These are phyloP conservation scores for Trichopria drosophilae DNA, from an alignment of 2,888 invertebrate genomes.

Conservation along the genomic window DNA sequence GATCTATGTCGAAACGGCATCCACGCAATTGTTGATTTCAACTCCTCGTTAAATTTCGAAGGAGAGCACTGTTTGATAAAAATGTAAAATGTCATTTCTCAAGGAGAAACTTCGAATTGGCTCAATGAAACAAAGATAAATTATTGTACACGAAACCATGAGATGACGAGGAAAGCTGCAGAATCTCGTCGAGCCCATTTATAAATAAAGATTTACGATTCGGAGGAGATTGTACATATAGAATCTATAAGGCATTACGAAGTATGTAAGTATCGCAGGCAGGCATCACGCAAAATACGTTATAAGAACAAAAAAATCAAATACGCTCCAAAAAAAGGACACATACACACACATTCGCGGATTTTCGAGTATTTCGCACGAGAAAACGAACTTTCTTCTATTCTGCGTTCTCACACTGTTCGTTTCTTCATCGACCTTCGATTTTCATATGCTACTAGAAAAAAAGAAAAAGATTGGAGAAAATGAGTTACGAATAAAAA, in stretches of 20 bases:
- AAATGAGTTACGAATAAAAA: constrained; percentile 30
- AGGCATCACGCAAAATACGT: not conserved
- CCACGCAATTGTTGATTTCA: no score
- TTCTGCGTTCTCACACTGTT: constrained; percentile 31
- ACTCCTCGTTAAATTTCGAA: no score
- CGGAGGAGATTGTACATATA: no score
- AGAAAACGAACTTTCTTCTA: constrained; percentile 29
- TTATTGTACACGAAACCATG: no score
- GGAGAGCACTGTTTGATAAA: no score
- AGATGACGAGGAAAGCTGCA: constrained; percentile 9
- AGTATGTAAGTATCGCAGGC: constrained; percentile 3
- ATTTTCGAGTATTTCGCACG: no score
- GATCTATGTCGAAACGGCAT: no score
- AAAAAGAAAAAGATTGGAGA: constrained; percentile 16
- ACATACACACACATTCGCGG: no score
- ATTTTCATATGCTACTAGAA: constrained; percentile 35
- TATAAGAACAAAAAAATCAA: constrained; percentile 4
- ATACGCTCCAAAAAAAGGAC: constrained; percentile 17
- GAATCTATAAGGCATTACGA: not conserved
- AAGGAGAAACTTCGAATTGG: no score
- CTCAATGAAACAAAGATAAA: no score
- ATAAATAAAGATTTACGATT: no score
- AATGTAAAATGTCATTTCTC: no score
- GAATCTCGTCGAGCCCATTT: constrained; percentile 21
- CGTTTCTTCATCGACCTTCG: constrained; percentile 30